phyloP scores from a whole-genome alignment of 2,888 invertebrate genomes.

The Argyra leucocephala region DNA sequence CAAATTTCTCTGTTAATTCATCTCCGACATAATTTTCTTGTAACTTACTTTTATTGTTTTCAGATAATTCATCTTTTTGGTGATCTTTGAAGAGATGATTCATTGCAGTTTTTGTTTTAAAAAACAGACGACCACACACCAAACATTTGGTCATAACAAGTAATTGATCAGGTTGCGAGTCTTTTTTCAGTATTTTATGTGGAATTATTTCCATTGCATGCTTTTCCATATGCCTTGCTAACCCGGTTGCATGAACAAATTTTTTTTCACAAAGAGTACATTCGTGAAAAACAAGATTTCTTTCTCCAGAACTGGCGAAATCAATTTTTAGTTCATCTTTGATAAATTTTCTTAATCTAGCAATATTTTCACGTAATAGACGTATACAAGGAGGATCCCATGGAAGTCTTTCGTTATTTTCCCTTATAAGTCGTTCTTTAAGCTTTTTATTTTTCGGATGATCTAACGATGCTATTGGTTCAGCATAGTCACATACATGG shows the following conservation, averaged over 20 bases:
- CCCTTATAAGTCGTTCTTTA: constrained; percentile 7
- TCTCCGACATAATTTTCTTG: constrained; percentile 14
- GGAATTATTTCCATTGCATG: constrained; percentile 40
- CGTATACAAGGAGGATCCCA: constrained; percentile 31
- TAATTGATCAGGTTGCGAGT: constrained; percentile 27
- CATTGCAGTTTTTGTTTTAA: constrained; percentile 28
- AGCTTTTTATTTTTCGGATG: constrained; percentile 23
- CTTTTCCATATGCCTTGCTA: constrained; percentile 42
- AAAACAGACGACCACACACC: constrained; percentile 37
- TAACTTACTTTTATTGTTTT: constrained; percentile 26
- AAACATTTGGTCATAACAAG: constrained; percentile 35
- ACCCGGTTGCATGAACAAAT: constrained; percentile 41
- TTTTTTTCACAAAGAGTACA: constrained; percentile 41
- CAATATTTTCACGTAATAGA: constrained; percentile 37
- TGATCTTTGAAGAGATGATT: constrained; percentile 32
- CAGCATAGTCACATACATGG: constrained; percentile 31
- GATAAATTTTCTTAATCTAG: constrained; percentile 37
- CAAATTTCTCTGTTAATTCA: background rate
- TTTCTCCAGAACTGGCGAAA: constrained; percentile 19
- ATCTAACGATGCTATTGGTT: constrained; percentile 11
- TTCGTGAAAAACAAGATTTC: constrained; percentile 35
- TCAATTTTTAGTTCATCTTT: constrained; percentile 38
- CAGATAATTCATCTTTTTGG: constrained; percentile 23
- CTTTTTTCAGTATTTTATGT: constrained; percentile 17
- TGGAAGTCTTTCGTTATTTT: constrained; percentile 25